phyloP scores from a whole-genome alignment of 2,113 vertebrate genomes.

The Macrotis lagotis region DNA sequence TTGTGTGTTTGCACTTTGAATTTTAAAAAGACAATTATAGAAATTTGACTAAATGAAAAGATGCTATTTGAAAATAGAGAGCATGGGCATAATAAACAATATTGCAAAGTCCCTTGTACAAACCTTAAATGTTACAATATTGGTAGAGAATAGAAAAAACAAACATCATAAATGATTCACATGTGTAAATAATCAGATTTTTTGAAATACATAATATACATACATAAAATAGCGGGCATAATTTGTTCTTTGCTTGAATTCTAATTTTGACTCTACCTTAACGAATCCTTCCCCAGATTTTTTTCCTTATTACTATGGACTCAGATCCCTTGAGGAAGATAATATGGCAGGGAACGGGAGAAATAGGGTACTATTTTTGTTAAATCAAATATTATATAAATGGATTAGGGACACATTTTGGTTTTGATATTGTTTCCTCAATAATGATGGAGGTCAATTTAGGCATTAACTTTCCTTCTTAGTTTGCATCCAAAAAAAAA shows the following conservation, averaged over 20 bases:
- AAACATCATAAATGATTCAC: no score
- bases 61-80: not conserved
- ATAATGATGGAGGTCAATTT: not conserved
- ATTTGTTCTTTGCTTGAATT: not conserved
- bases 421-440: not conserved
- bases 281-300: not conserved
- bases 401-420: not conserved
- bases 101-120: no score
- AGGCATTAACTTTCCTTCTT: not conserved
- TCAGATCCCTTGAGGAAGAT: not conserved
- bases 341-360: not conserved
- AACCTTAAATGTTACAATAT: no score
- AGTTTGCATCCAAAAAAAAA: not conserved
- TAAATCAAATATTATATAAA: not conserved
- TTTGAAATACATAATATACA: no score
- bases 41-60: not conserved
- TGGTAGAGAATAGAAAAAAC: no score
- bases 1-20: not conserved
- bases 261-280: not conserved
- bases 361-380: not conserved
- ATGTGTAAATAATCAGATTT: no score
- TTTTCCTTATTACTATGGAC: not conserved
- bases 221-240: not conserved
- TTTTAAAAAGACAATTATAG: not conserved
- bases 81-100: no score